Evolutionary conservation across 2,113 vertebrate genomes (phyloP).

Genomic region (Oryctolagus cuniculus): DNA sequence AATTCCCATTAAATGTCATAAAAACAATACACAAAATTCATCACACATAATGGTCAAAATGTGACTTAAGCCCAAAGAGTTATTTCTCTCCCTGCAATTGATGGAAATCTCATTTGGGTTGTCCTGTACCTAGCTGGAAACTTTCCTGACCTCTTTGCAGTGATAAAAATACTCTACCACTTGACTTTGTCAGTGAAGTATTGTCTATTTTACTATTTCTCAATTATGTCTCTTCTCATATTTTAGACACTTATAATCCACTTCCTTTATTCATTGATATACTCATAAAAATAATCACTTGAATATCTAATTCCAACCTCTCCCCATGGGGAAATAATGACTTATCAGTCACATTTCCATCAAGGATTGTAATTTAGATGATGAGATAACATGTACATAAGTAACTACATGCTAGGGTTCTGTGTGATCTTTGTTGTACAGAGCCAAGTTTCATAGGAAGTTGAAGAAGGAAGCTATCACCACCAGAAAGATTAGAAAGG

Average conservation of each 20-base stretch:
- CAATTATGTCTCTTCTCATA: background rate
- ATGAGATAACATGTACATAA: background rate
- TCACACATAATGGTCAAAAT: conserved; percentile 9
- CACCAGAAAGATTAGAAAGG: background rate
- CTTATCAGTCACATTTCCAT: background rate
- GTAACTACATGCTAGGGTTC: background rate
- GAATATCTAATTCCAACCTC: background rate
- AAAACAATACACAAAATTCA: conserved; percentile 64
- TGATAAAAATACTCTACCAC: background rate
- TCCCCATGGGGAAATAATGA: background rate
- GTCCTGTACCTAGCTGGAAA: background rate
- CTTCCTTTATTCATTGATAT: background rate
- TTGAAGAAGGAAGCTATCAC: background rate
- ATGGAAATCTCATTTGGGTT: background rate
- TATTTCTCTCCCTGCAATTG: background rate
- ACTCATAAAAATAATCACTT: background rate
- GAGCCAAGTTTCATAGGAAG: background rate
- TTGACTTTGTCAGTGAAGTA: background rate
- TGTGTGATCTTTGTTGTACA: background rate
- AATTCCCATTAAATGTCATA: conserved; percentile 54
- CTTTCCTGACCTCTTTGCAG: background rate
- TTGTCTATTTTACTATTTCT: background rate
- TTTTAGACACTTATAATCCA: background rate
- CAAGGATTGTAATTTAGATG: background rate
- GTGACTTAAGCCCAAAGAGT: conserved; percentile 19